A percentile compares a stretch with the other conserved stretches of the same genome.
Evolutionary conservation across 2,888 invertebrate species (phyloP).

Genomic region (Drosophila sordidapex): DNA sequence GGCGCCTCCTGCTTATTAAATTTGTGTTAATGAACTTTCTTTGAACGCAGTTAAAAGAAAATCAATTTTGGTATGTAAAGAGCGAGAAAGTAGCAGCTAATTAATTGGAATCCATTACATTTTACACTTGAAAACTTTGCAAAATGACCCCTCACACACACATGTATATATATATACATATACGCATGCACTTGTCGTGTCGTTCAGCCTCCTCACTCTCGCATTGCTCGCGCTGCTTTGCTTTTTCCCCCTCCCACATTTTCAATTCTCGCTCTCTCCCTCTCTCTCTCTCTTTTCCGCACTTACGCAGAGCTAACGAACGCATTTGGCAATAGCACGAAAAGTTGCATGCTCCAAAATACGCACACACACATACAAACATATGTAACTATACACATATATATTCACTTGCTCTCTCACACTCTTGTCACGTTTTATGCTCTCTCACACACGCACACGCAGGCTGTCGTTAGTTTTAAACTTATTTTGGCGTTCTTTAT

Average conservation of each 20-base stretch:
- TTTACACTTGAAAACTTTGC: constrained; percentile 56
- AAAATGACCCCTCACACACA: constrained; percentile 44
- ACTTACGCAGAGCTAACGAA: constrained; percentile 51
- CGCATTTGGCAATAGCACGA: constrained; percentile 74
- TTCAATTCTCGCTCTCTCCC: constrained; percentile 29
- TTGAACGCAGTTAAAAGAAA: constrained; percentile 7
- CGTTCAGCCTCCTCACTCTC: constrained; percentile 47
- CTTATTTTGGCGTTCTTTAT: constrained; percentile 80
- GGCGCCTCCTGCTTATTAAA: constrained; percentile 41
- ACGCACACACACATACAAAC: constrained; percentile 44
- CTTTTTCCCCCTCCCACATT: constrained; percentile 27
- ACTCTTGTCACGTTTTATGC: constrained; percentile 38
- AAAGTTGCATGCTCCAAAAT: constrained; percentile 73
- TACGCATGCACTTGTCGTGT: constrained; percentile 63
- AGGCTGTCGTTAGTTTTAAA: constrained; percentile 72
- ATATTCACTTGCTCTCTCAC: constrained; percentile 38
- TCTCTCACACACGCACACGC: constrained; percentile 17
- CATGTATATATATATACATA: constrained; percentile 17
- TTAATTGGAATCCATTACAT: constrained; percentile 47
- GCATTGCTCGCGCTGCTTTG: constrained; percentile 11
- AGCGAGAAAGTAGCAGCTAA: constrained; percentile 29
- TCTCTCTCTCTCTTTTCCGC: constrained; percentile 26
- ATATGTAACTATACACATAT: constrained; percentile 19
- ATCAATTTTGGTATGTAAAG: constrained; percentile 1
- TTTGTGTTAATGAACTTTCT: constrained; percentile 70